phyloP scores from a whole-genome alignment of 1,140 invertebrate genomes.

The Dreissena rostriformis region DNA sequence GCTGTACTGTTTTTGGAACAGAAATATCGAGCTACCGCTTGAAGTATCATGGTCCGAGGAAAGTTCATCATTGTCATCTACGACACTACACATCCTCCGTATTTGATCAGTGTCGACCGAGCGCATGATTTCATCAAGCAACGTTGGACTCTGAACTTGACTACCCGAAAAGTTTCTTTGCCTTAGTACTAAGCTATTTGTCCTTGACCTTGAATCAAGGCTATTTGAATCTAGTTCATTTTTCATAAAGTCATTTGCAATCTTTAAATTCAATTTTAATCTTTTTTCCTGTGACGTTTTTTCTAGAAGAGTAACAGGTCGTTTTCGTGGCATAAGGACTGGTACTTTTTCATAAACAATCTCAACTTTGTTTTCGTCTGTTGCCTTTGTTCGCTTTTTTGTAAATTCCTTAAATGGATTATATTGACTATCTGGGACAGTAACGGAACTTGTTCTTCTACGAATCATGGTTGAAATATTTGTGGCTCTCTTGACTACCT shows the following conservation, averaged over 20 bases:
- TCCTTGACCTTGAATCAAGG: conserved; percentile 26
- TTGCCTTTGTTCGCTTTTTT: conserved; percentile 16
- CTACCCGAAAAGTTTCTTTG: conserved; percentile 9
- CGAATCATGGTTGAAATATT: conserved; percentile 46
- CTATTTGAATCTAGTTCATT: conserved; percentile 24
- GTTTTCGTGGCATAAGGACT: conserved; percentile 14
- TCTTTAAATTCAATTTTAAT: conserved; percentile 16
- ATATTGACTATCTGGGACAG: conserved; percentile 38
- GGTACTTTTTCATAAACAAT: conserved; percentile 49
- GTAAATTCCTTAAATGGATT: conserved; percentile 43
- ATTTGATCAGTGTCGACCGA: conserved; percentile 25
- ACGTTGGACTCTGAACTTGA: conserved; percentile 29
- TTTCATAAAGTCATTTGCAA: conserved; percentile 13
- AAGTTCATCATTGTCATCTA: conserved; percentile 8
- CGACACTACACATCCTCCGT: conserved; percentile 20
- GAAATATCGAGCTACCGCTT: conserved; percentile 33
- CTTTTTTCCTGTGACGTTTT: conserved; percentile 18
- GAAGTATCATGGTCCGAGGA: conserved; percentile 44
- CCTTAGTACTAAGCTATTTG: conserved; percentile 21
- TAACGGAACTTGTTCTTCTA: conserved; percentile 38
- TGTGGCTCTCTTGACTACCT: conserved; percentile 45
- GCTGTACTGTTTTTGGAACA: conserved; percentile 49
- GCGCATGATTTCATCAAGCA: conserved; percentile 52
- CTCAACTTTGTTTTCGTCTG: conserved; percentile 21
- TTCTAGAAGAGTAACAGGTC: conserved; percentile 23